Percentiles rank a stretch among this genome's conserved stretches.
phyloP scores from a whole-genome alignment of 2,113 vertebrate species.

The Myanophis thanlyinensis region DNA sequence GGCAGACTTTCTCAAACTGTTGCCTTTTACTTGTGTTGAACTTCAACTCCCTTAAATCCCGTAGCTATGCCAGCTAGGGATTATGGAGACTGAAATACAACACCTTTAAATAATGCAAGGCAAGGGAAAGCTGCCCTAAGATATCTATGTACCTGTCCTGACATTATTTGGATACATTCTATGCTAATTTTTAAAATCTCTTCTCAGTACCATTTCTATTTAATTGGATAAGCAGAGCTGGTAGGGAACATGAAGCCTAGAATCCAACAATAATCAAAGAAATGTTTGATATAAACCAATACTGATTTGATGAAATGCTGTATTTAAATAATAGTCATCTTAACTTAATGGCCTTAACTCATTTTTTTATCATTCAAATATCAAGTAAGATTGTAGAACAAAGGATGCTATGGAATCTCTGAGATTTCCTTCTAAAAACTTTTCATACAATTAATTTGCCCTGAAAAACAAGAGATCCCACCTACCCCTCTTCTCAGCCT shows the following conservation, averaged over 20 bases:
- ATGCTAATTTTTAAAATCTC: not conserved
- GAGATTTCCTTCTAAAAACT: not conserved
- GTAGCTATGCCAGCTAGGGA: not conserved
- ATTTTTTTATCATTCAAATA: not conserved
- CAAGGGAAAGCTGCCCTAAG: not conserved
- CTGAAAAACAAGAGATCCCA: not conserved
- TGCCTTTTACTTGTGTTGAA: not conserved
- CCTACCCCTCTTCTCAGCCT: not conserved
- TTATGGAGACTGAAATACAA: not conserved
- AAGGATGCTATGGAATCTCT: not conserved
- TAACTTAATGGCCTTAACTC: not conserved
- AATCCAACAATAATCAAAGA: not conserved
- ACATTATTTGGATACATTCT: not conserved
- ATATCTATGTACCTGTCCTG: not conserved
- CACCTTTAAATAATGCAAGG: not conserved
- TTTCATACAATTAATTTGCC: not conserved
- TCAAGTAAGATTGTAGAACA: not conserved
- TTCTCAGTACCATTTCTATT: not conserved
- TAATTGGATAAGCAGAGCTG: not conserved
- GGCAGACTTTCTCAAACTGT: not conserved
- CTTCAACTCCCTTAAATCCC: not conserved
- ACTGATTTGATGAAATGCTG: not conserved
- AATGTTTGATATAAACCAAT: not conserved
- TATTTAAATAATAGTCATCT: not conserved
- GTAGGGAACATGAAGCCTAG: not conserved